Conservation (phyloP, 2,113 vertebrate species). For the Hippocampus guttulatus region DNA sequence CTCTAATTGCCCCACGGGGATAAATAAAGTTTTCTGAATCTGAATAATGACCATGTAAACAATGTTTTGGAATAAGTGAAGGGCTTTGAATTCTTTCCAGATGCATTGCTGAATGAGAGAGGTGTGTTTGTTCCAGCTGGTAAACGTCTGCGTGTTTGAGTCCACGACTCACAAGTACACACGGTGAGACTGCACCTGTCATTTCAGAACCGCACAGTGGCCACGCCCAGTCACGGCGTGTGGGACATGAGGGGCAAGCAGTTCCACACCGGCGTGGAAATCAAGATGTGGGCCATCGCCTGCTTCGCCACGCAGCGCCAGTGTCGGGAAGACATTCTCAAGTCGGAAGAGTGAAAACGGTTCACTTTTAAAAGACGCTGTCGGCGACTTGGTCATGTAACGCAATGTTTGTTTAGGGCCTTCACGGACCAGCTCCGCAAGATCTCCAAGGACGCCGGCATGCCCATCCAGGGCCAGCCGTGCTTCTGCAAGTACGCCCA, state of each 20-base stretch:
- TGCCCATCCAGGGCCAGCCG: slow-evolving; percentile 97
- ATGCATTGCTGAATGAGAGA: not conserved
- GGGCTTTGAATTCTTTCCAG: not conserved
- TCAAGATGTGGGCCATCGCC: slow-evolving; percentile 99
- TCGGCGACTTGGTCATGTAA: not conserved
- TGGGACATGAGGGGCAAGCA: slow-evolving; percentile 99
- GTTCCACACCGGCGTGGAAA: slow-evolving; percentile 97
- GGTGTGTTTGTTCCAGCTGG: not conserved
- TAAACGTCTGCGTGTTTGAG: slow-evolving; percentile 20
- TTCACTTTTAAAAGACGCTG: not conserved
- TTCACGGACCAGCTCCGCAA: slow-evolving; percentile 96
- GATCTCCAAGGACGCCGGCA: slow-evolving; percentile 95
- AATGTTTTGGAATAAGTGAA: not conserved
- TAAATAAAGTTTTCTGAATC: too few species aligned
- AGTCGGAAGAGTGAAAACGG: slow-evolving; percentile 73
- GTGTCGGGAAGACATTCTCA: slow-evolving; percentile 96
- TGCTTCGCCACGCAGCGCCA: slow-evolving; percentile 98
- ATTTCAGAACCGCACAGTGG: slow-evolving; percentile 93
- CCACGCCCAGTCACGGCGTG: slow-evolving; percentile 95
- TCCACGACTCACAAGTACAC: slow-evolving; percentile 25
- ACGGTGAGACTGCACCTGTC: slow-evolving; percentile 54
- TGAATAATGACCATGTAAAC: not conserved
- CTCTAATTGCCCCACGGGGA: too few species aligned
- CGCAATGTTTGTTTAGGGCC: slow-evolving; percentile 68
- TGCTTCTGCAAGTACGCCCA: slow-evolving; percentile 99